Evolutionary conservation across 2,113 vertebrate genomes (phyloP), one percentile per base, ranked within the genome.

Genomic region (Callionymus lyra): DNA sequence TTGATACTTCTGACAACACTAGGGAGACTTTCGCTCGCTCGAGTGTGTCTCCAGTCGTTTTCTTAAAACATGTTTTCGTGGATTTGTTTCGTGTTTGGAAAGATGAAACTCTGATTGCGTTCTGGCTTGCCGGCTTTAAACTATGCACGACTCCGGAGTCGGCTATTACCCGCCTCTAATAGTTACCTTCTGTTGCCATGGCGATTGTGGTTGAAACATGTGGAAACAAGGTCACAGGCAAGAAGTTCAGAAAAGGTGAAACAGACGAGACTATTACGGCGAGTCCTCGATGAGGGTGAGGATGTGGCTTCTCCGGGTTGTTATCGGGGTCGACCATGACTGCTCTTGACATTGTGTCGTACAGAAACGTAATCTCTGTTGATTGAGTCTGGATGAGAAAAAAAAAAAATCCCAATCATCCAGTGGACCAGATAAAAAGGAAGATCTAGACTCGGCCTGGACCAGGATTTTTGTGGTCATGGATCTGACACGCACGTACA

Each of bases 291-390:
- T n/a, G n/a, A n/a, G n/a, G 55, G 59, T 4, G 42, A 38, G 53
- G 53, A 59, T 52, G 60, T 50, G 42, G 47, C 10, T n/a, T n/a
- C n/a, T n/a, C n/a, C n/a, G 45, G 59, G 35, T 15, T 53, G 71
- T 77, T 82, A 82, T 82, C 80, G 64, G 61, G 56, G 73, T 76
- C 72, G 38, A 55, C 53, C 80, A 80, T 70, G 58, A 55, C 60
- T 44, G 51, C 41, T 44, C 17, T 59, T 75, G 75, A 73, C 71
- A 55, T 31, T 52, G 61, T 46, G 53, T 68, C 41, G 68, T 64
- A 58, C 56, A 58, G 41, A 41, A 52, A 59, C 72, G 60, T 64
- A 72, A 77, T 77, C 64, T 41, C 13, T 2, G 9, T 48, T 44
- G 66, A 69, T 74, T 63, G n/a, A n/a, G n/a, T n/a, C n/a, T n/a